Evolutionary conservation across 1,140 invertebrate genomes (phyloP).

Genomic region (Saxidomus purpurata): DNA sequence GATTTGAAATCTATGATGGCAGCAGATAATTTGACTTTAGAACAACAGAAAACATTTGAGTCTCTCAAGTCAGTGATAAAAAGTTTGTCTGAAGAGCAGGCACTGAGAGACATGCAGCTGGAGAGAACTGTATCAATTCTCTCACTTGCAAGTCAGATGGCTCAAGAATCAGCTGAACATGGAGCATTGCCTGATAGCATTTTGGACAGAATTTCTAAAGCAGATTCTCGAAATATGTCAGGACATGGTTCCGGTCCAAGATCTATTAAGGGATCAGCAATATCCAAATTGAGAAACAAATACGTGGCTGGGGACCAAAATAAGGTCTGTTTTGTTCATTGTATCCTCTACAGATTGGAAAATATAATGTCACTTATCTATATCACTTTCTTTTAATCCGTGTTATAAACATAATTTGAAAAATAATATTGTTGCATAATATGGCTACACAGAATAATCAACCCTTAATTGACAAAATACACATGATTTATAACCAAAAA

Average conservation of each 20-base stretch:
- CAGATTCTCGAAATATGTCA: not conserved
- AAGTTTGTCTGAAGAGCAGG: constrained; percentile 53
- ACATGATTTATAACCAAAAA: too few relatives aligned
- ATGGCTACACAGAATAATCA: too few relatives aligned
- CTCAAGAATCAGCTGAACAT: constrained; percentile 75
- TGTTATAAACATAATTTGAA: too few relatives aligned
- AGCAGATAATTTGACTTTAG: constrained; percentile 70
- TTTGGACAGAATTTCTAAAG: constrained; percentile 71
- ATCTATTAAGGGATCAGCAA: not conserved
- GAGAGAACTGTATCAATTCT: constrained; percentile 77
- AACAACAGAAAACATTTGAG: constrained; percentile 74
- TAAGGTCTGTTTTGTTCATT: not conserved
- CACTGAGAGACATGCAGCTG: constrained; percentile 71
- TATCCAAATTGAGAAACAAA: not conserved
- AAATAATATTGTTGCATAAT: too few relatives aligned
- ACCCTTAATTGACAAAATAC: too few relatives aligned
- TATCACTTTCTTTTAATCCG: too few relatives aligned
- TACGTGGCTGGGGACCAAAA: not conserved
- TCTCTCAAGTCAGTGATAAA: constrained; percentile 70
- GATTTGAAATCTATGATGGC: constrained; percentile 75
- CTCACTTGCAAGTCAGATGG: constrained; percentile 78
- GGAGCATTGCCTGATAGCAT: constrained; percentile 77
- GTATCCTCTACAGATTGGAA: too few relatives aligned
- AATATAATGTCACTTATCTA: too few relatives aligned
- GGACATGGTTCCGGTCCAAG: not conserved